Evolutionary conservation across 2,797 vertebrate species (phyloP), one percentile per base, ranked within the genome.

Genomic region (Rallus crepitans): DNA sequence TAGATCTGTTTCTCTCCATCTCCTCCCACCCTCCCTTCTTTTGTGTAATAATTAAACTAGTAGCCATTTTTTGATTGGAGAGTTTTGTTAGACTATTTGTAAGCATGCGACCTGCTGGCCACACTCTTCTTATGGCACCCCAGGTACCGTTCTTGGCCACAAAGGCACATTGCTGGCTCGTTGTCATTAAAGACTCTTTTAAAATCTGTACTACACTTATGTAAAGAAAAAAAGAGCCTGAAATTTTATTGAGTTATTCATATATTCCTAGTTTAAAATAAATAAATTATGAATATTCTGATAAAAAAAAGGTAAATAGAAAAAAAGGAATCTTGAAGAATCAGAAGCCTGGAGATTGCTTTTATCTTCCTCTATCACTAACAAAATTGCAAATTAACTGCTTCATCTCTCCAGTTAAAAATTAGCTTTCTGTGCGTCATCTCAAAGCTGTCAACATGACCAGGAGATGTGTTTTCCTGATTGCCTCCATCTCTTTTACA

Each of bases 1-100:
- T 56, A 27, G 37, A 71, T 40, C 23, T 31, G 3, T 25, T 28
- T 75, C 4, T 9, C 59, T 8, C 18, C 7, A 11, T 14, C 39
- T 31, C 15, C 37, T 5, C 25, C 52, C 13, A 4, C 39, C 19
- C 9, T 25, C 8, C 21, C 6, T 2, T 2, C 2, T 3, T 42
- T 65, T 28, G 65, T 8, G 11, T 64, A 39, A 17, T 10, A 64
- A 23, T 55, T 39, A 59, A 79, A 47, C 19, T 40, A 40, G 42
- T 24, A 68, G 25, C 18, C 6, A 11, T 53, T 76, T 65, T 40
- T 55, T 68, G 17, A 16, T 23, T 42, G 31, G 33, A 37, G 8
- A 15, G 11, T 35, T 69, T 50, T 30, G 21, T 56, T 73, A 55
- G 14, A 42, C 37, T 77, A 37, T 37, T 37, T 37, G 37, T 37